These are phyloP conservation scores for Sinonovacula constricta DNA, from an alignment of 1,140 invertebrate species.

Conservation along the genomic window DNA sequence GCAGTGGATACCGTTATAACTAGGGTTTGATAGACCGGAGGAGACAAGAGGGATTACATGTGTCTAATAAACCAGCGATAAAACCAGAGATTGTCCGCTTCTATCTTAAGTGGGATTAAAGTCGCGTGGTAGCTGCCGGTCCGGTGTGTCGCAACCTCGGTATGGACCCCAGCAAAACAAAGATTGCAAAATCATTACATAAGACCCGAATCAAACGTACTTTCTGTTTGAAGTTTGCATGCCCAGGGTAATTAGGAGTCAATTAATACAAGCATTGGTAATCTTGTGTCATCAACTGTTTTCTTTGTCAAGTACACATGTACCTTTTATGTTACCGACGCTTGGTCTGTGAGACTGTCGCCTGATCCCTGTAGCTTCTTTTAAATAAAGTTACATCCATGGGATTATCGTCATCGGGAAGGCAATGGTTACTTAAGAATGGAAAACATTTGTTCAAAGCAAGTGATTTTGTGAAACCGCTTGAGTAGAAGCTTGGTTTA, in stretches of 20 bases:
- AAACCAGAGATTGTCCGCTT: constrained; percentile 38
- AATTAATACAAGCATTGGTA: background rate
- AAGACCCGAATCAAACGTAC: constrained; percentile 10
- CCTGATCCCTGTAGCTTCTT: too few relatives aligned
- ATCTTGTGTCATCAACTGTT: constrained; percentile 40
- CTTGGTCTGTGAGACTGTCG: too few relatives aligned
- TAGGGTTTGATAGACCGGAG: too few relatives aligned
- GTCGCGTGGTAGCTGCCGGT: constrained; percentile 27
- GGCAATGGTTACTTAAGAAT: too few relatives aligned
- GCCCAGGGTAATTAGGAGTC: constrained; percentile 30
- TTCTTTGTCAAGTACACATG: background rate
- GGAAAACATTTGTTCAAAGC: constrained; percentile 26
- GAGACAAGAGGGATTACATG: too few relatives aligned
- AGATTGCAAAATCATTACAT: constrained; percentile 29
- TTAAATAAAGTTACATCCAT: too few relatives aligned
- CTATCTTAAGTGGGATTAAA: constrained; percentile 30
- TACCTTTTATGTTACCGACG: too few relatives aligned
- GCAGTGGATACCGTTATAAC: too few relatives aligned
- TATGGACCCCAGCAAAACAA: constrained; percentile 18
- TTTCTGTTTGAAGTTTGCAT: constrained; percentile 33
- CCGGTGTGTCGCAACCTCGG: constrained; percentile 10
- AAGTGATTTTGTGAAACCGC: background rate
- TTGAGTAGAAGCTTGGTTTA: too few relatives aligned
- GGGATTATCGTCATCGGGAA: too few relatives aligned
- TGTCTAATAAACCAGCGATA: constrained; percentile 38